Percentiles rank a stretch among this genome's conserved stretches.
phyloP scores from a whole-genome alignment of 2,797 vertebrate species.

The Pangasius larnaudii region DNA sequence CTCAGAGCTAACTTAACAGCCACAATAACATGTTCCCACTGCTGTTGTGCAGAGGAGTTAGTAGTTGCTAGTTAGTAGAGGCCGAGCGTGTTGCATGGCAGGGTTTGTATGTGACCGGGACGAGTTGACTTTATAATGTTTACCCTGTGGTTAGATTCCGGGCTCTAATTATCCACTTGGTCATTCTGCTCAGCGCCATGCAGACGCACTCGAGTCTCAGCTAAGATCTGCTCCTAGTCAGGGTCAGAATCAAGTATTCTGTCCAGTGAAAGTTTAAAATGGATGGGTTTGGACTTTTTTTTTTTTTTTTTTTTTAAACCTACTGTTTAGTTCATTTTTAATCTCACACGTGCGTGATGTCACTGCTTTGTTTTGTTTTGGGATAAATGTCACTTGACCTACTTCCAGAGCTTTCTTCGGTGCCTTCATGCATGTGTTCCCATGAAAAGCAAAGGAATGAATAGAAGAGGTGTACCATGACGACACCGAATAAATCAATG shows the following conservation, averaged over 20 bases:
- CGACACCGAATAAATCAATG: neutral
- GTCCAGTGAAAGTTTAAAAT: slow-evolving; percentile 29
- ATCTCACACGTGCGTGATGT: slow-evolving; percentile 43
- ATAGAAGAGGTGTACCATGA: neutral
- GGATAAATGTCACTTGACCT: neutral
- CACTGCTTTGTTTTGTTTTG: slow-evolving; percentile 26
- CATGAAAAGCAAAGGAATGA: neutral
- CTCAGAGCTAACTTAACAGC: slow-evolving; percentile 16
- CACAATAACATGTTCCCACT: slow-evolving; percentile 2
- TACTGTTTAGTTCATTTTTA: slow-evolving; percentile 5
- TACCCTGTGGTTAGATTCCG: slow-evolving; percentile 63
- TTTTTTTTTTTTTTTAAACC: neutral
- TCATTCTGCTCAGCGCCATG: slow-evolving; percentile 58
- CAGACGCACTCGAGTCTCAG: slow-evolving; percentile 48
- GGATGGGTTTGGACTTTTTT: slow-evolving; percentile 13
- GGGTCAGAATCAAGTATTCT: slow-evolving; percentile 42
- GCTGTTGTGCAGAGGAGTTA: slow-evolving; percentile 20
- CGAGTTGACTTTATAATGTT: slow-evolving; percentile 57
- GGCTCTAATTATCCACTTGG: slow-evolving; percentile 62
- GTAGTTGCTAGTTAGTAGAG: slow-evolving; percentile 9
- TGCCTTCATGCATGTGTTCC: neutral
- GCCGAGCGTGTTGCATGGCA: slow-evolving; percentile 40
- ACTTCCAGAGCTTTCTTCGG: neutral
- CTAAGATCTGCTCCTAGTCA: slow-evolving; percentile 45
- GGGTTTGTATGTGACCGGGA: slow-evolving; percentile 49